phyloP scores from a whole-genome alignment of 2,888 invertebrate genomes.

The Hirtodrosophila confusa region DNA sequence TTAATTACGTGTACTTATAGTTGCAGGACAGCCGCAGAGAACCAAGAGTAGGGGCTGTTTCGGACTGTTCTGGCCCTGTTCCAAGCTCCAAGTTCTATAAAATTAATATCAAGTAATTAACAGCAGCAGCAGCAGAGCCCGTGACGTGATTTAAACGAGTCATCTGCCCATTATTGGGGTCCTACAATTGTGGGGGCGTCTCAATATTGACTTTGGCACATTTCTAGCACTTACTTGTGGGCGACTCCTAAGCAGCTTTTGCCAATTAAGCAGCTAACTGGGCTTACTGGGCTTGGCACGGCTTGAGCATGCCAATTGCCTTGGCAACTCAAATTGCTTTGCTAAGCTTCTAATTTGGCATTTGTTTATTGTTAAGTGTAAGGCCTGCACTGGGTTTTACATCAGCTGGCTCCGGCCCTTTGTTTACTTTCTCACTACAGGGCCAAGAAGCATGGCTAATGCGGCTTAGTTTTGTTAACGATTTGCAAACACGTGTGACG shows the following conservation, averaged over 20 bases:
- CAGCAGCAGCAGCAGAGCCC: constrained; percentile 72
- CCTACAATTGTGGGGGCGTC: constrained; percentile 54
- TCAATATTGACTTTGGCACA: constrained; percentile 58
- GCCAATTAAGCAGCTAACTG: constrained; percentile 68
- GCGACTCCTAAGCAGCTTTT: constrained; percentile 62
- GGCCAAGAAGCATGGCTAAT: constrained; percentile 55
- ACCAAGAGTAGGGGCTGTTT: background rate
- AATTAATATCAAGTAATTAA: constrained; percentile 84
- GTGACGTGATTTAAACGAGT: constrained; percentile 73
- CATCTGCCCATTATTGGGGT: constrained; percentile 25
- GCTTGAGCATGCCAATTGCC: constrained; percentile 17
- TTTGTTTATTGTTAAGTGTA: constrained; percentile 41
- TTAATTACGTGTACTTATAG: constrained; percentile 69
- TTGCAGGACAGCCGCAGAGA: constrained; percentile 1
- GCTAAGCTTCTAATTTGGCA: constrained; percentile 48
- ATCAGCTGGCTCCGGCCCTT: constrained; percentile 45
- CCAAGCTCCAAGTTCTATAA: constrained; percentile 60
- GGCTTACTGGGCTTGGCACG: constrained; percentile 10
- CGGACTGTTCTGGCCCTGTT: constrained; percentile 6
- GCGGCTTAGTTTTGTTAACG: constrained; percentile 74
- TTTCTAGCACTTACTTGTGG: constrained; percentile 26
- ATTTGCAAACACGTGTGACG: constrained; percentile 66
- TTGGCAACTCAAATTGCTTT: constrained; percentile 55
- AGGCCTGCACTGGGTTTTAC: constrained; percentile 11
- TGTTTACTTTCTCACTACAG: constrained; percentile 9